Evolutionary conservation across 2,888 invertebrate genomes (phyloP).

Genomic region (Bursaphelenchus okinawaensis): DNA sequence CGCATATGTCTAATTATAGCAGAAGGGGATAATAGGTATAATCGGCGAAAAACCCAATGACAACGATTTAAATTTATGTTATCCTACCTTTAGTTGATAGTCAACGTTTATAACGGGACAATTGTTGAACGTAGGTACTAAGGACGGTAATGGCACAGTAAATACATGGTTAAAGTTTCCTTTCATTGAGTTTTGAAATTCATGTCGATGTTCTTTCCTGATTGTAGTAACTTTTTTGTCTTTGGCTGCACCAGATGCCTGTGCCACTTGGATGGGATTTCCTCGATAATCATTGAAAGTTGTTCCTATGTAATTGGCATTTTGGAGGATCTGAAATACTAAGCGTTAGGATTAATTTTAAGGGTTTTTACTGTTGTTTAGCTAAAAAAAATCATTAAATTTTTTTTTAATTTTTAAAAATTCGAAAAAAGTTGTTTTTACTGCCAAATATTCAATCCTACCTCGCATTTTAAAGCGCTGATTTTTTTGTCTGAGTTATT

Average conservation of each 20-base stretch:
- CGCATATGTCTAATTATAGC: too few relatives aligned
- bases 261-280: background rate
- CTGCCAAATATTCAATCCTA: too few relatives aligned
- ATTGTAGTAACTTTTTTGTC: constrained; percentile 11
- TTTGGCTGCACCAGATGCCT: background rate
- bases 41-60: too few relatives aligned
- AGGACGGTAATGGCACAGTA: constrained; percentile 23
- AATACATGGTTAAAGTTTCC: background rate
- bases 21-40: too few relatives aligned
- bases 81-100: constrained; percentile 24
- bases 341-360: too few relatives aligned
- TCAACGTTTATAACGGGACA: constrained; percentile 31
- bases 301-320: background rate
- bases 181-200: constrained; percentile 17
- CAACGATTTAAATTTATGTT: too few relatives aligned
- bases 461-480: constrained; percentile 15
- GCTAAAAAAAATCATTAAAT: too few relatives aligned
- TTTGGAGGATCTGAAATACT: background rate
- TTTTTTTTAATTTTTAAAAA: too few relatives aligned
- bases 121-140: constrained; percentile 28
- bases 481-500: constrained; percentile 26
- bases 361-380: too few relatives aligned
- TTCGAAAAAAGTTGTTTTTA: too few relatives aligned
- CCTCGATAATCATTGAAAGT: background rate
- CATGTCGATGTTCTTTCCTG: constrained; percentile 1